Evolutionary conservation across 2,888 invertebrate genomes (phyloP).

Genomic region (Heteromyza rotundicornis): DNA sequence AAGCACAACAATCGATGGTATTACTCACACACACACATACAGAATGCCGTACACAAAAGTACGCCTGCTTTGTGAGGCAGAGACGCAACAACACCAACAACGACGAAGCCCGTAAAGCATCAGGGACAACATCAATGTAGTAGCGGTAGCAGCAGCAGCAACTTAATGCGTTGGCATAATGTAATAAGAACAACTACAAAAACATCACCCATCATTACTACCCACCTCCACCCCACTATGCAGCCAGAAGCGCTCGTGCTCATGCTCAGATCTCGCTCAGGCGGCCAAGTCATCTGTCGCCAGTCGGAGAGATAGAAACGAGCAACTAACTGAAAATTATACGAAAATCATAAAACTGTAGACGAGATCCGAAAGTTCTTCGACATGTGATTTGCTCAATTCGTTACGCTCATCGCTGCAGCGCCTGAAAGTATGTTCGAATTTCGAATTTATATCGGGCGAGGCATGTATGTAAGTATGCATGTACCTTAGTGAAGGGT

Average conservation of each 20-base stretch:
- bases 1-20: neutral
- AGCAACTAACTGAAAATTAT: neutral
- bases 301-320: neutral
- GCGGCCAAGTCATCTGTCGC: neutral
- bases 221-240: neutral
- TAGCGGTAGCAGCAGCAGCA: neutral
- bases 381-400: neutral
- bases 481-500: no score
- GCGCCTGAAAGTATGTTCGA: neutral
- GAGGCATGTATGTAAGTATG: no score
- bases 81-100: neutral
- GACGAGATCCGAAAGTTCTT: neutral
- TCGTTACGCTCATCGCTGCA: neutral
- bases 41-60: no score
- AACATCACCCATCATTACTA: neutral
- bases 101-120: neutral
- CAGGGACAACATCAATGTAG: neutral
- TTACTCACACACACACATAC: constrained; percentile 20
- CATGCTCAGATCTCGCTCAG: constrained; percentile 7
- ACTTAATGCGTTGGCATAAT: constrained; percentile 6
- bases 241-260: neutral
- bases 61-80: neutral
- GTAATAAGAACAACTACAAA: constrained; percentile 18
- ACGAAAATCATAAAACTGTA: neutral
- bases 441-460: neutral